phyloP scores from a whole-genome alignment of 2,888 invertebrate genomes.

The Antitype chi region DNA sequence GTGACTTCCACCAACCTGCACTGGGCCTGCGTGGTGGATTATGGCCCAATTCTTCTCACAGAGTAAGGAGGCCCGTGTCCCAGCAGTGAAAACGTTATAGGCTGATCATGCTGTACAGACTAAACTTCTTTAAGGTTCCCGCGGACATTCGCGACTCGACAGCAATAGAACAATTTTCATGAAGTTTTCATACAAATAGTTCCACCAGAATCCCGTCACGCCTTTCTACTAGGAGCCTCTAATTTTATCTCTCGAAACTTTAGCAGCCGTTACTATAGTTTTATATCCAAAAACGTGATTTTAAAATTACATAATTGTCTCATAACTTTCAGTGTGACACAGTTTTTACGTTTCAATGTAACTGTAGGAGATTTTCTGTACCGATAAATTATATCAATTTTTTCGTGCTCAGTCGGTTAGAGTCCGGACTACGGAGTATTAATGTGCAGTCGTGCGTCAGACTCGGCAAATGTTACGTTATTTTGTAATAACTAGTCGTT shows the following conservation, averaged over 20 bases:
- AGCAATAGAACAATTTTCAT: not conserved
- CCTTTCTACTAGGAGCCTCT: not conserved
- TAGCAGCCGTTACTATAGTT: conserved; percentile 3
- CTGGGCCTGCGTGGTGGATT: not conserved
- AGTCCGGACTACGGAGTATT: conserved; percentile 2
- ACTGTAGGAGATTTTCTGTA: conserved; percentile 54
- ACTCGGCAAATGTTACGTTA: conserved; percentile 44
- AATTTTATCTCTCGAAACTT: conserved; percentile 7
- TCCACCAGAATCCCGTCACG: not conserved
- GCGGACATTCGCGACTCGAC: not conserved
- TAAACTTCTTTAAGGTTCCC: not conserved
- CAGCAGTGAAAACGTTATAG: too few species aligned
- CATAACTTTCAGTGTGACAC: conserved; percentile 60
- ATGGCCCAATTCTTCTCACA: too few species aligned
- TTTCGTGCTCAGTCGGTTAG: conserved; percentile 17
- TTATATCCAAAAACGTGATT: conserved; percentile 48
- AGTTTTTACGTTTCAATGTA: conserved; percentile 48
- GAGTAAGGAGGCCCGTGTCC: not conserved
- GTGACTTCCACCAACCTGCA: not conserved
- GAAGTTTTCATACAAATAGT: not conserved
- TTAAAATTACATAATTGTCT: conserved; percentile 59
- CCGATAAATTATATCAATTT: conserved; percentile 47
- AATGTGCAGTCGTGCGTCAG: conserved; percentile 53
- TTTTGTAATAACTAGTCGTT: conserved; percentile 25
- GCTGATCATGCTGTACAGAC: not conserved